Conservation (phyloP, 2,797 vertebrate species). For the Syngnathus rostellatus region DNA sequence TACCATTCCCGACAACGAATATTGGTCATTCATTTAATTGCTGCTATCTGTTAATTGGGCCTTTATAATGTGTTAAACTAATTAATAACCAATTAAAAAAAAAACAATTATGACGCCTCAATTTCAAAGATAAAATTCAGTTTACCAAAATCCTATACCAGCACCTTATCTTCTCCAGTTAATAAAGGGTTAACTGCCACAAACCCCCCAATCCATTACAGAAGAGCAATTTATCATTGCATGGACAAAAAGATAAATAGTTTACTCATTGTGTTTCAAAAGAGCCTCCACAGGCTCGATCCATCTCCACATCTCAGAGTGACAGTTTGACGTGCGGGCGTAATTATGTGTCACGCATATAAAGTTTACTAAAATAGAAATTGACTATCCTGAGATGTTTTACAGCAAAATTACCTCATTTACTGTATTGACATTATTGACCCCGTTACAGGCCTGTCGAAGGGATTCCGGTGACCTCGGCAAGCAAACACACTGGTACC, state of each 20-base stretch:
- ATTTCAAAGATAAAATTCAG: not conserved
- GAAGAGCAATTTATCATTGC: conserved; percentile 56
- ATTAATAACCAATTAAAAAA: not conserved
- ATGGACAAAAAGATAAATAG: conserved; percentile 55
- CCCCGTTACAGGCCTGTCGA: conserved; percentile 43
- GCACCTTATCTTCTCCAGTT: not conserved
- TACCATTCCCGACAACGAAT: too few species aligned
- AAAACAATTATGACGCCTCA: not conserved
- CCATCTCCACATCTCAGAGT: conserved; percentile 37
- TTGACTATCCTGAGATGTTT: conserved; percentile 65
- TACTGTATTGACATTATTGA: conserved; percentile 67
- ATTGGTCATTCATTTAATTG: not conserved
- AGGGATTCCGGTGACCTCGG: conserved; percentile 57
- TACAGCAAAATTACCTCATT: conserved; percentile 67
- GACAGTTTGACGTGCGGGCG: conserved; percentile 49
- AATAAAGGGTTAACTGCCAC: conserved; percentile 51
- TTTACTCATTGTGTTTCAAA: conserved; percentile 54
- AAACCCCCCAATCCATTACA: conserved; percentile 41
- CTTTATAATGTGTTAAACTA: not conserved
- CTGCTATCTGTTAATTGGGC: not conserved
- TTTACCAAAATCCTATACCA: not conserved
- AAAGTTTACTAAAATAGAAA: conserved; percentile 69
- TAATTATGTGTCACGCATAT: conserved; percentile 65
- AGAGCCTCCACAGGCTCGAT: conserved; percentile 27
- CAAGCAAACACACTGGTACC: conserved; percentile 46